A percentile compares a stretch with the other conserved stretches of the same genome.
Evolutionary conservation across 2,113 vertebrate genomes (phyloP).

Genomic region (Progne subis): DNA sequence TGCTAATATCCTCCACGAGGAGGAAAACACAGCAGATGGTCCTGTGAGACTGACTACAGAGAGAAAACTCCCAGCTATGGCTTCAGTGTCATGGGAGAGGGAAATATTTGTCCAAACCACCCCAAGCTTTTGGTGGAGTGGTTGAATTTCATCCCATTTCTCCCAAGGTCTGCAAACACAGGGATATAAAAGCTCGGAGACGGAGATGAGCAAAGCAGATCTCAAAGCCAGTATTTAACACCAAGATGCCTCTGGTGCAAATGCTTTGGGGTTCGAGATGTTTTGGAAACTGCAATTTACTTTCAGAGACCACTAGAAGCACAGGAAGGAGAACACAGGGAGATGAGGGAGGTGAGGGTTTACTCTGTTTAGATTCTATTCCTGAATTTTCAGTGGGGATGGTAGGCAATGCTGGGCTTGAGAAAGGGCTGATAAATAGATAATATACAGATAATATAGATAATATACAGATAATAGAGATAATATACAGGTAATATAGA

Average conservation of each 20-base stretch:
- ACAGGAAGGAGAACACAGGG: not conserved
- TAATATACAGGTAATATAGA: not conserved
- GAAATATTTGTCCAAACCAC: not conserved
- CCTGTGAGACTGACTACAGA: not conserved
- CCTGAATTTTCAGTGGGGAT: not conserved
- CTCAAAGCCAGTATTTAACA: conserved; percentile 9
- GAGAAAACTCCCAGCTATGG: not conserved
- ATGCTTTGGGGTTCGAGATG: not conserved
- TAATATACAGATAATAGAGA: not conserved
- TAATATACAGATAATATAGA: not conserved
- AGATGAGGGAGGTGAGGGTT: not conserved
- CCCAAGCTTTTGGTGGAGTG: not conserved
- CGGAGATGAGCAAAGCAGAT: not conserved
- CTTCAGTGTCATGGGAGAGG: not conserved
- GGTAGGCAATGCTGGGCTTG: not conserved
- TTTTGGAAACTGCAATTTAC: not conserved
- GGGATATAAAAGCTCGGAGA: not conserved
- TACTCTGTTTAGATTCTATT: not conserved
- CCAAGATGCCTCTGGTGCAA: not conserved
- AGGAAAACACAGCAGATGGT: not conserved
- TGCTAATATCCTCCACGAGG: not conserved
- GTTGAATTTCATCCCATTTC: not conserved
- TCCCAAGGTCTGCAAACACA: not conserved
- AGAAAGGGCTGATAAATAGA: not conserved
- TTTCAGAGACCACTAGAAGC: not conserved